These are phyloP conservation scores for Somateria mollissima DNA, from an alignment of 2,797 vertebrate species.

Conservation along the genomic window DNA sequence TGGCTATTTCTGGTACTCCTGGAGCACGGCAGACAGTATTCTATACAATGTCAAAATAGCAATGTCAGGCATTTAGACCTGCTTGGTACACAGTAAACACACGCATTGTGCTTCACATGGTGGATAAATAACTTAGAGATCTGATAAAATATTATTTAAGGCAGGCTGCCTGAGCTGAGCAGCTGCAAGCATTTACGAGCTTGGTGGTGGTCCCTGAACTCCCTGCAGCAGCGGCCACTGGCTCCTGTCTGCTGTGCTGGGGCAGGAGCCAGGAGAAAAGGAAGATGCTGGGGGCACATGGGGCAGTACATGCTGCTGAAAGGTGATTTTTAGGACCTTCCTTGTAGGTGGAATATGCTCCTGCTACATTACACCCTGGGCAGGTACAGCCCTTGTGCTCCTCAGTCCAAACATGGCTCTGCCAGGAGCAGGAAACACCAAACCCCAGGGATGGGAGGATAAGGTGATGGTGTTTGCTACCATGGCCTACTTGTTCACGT, in stretches of 20 bases:
- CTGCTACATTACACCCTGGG: neutral
- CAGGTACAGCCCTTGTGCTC: neutral
- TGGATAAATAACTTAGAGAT: conserved; percentile 28
- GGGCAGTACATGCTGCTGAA: neutral
- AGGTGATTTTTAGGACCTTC: neutral
- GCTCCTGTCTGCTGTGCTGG: accelerated
- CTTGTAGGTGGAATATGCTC: neutral
- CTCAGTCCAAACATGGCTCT: neutral
- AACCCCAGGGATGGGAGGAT: neutral
- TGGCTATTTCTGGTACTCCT: neutral
- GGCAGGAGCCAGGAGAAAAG: neutral
- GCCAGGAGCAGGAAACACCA: neutral
- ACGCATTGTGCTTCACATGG: accelerated
- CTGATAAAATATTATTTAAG: conserved; percentile 31
- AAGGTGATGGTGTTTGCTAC: neutral
- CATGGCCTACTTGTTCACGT: accelerated
- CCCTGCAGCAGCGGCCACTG: neutral
- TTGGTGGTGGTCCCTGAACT: neutral
- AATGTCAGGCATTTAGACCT: neutral
- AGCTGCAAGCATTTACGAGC: neutral
- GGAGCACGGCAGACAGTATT: neutral
- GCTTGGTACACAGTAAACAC: neutral
- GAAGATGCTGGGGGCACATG: neutral
- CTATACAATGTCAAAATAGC: neutral
- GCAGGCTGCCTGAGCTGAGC: neutral